Evolutionary conservation across 2,113 vertebrate genomes (phyloP).

Genomic region (Oceanites oceanicus): DNA sequence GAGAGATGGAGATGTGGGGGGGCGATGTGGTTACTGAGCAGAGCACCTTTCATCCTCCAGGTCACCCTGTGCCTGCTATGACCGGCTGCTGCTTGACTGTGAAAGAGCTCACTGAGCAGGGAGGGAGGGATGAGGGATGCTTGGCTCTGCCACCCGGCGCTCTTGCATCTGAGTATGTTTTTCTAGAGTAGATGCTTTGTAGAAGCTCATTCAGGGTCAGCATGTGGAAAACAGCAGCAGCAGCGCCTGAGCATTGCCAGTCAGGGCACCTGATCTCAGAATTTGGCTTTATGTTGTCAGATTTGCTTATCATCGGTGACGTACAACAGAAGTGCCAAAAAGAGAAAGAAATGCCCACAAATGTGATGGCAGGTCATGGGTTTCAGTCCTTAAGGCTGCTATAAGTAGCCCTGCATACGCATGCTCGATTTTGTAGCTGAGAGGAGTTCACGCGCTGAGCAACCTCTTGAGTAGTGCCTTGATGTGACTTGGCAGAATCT

Average conservation of each 20-base stretch:
- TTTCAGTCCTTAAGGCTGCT: not conserved
- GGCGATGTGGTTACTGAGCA: not conserved
- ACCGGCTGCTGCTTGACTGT: not conserved
- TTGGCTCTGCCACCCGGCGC: not conserved
- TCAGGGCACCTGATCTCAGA: not conserved
- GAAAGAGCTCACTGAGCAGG: not conserved
- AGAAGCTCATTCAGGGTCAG: not conserved
- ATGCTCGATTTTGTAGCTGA: not conserved
- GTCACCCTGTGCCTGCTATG: not conserved
- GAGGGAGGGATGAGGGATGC: not conserved
- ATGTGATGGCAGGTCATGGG: not conserved
- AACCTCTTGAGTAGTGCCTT: not conserved
- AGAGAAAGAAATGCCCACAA: not conserved
- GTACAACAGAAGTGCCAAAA: not conserved
- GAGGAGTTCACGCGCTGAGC: not conserved
- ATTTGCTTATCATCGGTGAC: not conserved
- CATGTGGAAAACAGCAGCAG: not conserved
- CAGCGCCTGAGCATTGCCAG: not conserved
- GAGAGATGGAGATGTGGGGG: not conserved
- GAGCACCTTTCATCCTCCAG: not conserved
- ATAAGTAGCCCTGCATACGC: not conserved
- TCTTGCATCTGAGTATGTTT: not conserved
- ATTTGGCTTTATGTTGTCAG: not conserved
- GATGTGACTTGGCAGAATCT: constrained; percentile 7
- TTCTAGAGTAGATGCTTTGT: not conserved